Percentiles rank a stretch among this genome's conserved stretches.
These are phyloP conservation scores for Stichopus chloronotus DNA, from an alignment of 35 echinoderm and acorn worm species.

Conservation along the genomic window DNA sequence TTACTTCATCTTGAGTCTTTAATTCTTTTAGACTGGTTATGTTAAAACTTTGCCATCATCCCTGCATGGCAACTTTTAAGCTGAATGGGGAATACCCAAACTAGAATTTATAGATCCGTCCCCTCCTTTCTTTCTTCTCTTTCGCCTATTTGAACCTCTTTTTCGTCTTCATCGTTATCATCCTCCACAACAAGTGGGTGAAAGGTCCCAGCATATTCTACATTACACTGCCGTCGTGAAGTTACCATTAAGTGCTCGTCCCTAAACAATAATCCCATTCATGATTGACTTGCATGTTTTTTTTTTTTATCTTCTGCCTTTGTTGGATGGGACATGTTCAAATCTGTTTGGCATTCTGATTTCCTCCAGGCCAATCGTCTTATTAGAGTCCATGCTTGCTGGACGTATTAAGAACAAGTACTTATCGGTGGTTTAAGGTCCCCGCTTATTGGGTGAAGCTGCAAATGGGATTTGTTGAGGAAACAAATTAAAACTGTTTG, in stretches of 20 bases:
- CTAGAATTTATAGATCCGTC: too few species aligned
- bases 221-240: neutral
- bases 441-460: neutral
- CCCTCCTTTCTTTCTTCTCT: too few species aligned
- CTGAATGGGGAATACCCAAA: too few species aligned
- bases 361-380: neutral
- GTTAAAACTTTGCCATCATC: too few species aligned
- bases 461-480: slow-evolving; percentile 2
- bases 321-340: neutral
- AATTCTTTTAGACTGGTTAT: too few species aligned
- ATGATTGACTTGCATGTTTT: neutral
- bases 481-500: slow-evolving; percentile 13
- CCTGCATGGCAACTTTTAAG: too few species aligned
- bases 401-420: slow-evolving; percentile 15
- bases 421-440: neutral
- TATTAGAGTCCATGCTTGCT: neutral
- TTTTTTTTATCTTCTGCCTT: neutral
- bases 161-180: too few species aligned
- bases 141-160: too few species aligned
- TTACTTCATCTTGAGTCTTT: too few species aligned
- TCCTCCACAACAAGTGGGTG: too few species aligned
- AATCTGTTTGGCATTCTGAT: slow-evolving; percentile 46
- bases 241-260: slow-evolving; percentile 6
- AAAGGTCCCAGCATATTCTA: slow-evolving; percentile 23
- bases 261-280: neutral